Conservation (phyloP, 2,113 vertebrate species). For the Prunella fulvescens region DNA sequence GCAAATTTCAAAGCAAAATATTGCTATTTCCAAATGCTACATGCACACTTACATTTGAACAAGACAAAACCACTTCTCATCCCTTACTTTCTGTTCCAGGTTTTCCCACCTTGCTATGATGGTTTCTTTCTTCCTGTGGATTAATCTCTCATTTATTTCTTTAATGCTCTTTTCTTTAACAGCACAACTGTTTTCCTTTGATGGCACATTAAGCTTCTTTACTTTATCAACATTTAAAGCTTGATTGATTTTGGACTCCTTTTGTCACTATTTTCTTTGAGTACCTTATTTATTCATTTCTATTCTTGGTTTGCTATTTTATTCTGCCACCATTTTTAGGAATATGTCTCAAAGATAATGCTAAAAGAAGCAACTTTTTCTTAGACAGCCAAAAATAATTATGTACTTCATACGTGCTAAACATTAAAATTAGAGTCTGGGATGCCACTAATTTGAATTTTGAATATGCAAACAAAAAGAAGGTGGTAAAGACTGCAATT, state of each 20-base stretch:
- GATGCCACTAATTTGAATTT: neutral
- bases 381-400: neutral
- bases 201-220: neutral
- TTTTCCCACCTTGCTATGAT: neutral
- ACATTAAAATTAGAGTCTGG: neutral
- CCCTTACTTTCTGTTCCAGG: slow-evolving; percentile 27
- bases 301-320: neutral
- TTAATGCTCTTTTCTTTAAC: slow-evolving; percentile 26
- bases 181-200: slow-evolving; percentile 38
- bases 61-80: neutral
- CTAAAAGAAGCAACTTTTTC: neutral
- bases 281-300: neutral
- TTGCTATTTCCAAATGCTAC: neutral
- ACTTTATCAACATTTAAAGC: slow-evolving; percentile 28
- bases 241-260: slow-evolving; percentile 17
- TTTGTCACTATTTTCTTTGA: neutral
- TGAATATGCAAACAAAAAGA: neutral
- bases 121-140: neutral
- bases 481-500: neutral
- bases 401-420: neutral
- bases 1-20: slow-evolving; percentile 8
- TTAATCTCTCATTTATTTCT: slow-evolving; percentile 38
- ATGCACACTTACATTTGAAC: neutral
- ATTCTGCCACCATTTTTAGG: neutral
- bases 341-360: neutral